Percentiles rank a stretch among this genome's conserved stretches.
phyloP scores from a whole-genome alignment of 2,888 invertebrate species.

The Masnerella sp. region DNA sequence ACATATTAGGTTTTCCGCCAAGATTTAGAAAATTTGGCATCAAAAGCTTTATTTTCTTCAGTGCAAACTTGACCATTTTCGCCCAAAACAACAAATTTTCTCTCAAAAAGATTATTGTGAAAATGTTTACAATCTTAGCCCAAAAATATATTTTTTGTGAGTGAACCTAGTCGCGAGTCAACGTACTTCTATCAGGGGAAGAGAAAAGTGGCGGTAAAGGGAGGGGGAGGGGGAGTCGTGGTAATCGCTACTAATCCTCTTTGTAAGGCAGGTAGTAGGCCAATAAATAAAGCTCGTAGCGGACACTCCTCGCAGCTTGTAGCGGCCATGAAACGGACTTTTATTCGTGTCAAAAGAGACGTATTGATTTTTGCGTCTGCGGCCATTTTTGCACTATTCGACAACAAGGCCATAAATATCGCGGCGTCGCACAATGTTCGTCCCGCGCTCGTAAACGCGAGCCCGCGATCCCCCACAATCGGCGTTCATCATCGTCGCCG shows the following conservation, averaged over 20 bases:
- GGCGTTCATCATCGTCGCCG: background rate
- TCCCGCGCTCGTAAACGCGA: slow-evolving; percentile 39
- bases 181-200: too few relatives aligned
- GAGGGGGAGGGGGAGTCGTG: slow-evolving; percentile 27
- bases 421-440: slow-evolving; percentile 29
- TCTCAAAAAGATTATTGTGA: too few relatives aligned
- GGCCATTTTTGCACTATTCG: slow-evolving; percentile 49
- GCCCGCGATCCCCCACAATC: background rate
- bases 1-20: too few relatives aligned
- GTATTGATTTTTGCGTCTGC: slow-evolving; percentile 59
- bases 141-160: too few relatives aligned
- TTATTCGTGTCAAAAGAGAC: slow-evolving; percentile 58
- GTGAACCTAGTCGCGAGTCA: too few relatives aligned
- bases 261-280: slow-evolving; percentile 61
- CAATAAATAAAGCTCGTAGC: slow-evolving; percentile 55
- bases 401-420: slow-evolving; percentile 52
- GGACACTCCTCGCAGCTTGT: slow-evolving; percentile 50
- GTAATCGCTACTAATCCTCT: slow-evolving; percentile 60
- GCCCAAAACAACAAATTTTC: too few relatives aligned
- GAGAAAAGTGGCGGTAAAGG: slow-evolving; percentile 10
- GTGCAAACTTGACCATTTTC: too few relatives aligned
- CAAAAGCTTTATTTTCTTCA: too few relatives aligned
- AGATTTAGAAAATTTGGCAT: too few relatives aligned
- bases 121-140: too few relatives aligned
- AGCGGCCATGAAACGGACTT: slow-evolving; percentile 56